Conservation (phyloP, 1,140 invertebrate species). For the Bombus waltoni region DNA sequence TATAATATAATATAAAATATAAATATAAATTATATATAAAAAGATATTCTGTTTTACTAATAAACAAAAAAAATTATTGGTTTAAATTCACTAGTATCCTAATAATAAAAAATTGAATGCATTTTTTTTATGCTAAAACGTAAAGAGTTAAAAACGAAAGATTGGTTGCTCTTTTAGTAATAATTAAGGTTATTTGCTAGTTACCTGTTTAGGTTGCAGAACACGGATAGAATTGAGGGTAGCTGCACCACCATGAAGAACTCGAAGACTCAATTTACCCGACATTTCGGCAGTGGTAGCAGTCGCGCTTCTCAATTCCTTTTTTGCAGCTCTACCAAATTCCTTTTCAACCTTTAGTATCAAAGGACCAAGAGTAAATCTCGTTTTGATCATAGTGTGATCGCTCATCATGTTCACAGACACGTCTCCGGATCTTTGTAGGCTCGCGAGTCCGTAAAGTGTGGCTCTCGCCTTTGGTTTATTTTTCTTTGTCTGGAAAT, state of each 20-base stretch:
- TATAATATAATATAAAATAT: too few species aligned
- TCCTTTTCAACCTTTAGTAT: constrained; percentile 92
- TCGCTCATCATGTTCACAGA: constrained; percentile 90
- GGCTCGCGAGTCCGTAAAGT: constrained; percentile 89
- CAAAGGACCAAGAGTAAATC: constrained; percentile 90
- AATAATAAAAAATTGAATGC: too few species aligned
- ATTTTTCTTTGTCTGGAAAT: constrained; percentile 76
- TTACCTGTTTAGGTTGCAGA: constrained; percentile 92
- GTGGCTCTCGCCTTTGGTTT: constrained; percentile 89
- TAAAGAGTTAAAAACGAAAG: too few species aligned
- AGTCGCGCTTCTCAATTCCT: constrained; percentile 90
- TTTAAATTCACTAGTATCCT: too few species aligned
- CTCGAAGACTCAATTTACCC: constrained; percentile 89
- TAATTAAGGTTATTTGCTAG: neutral
- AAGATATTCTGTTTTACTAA: too few species aligned
- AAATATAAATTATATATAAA: too few species aligned
- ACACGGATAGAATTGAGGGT: constrained; percentile 92
- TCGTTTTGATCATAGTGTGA: constrained; percentile 91
- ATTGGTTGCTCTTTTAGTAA: too few species aligned
- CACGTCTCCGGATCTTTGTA: constrained; percentile 90
- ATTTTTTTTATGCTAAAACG: too few species aligned
- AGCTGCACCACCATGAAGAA: constrained; percentile 89
- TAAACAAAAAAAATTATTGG: too few species aligned
- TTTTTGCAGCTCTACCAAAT: constrained; percentile 89
- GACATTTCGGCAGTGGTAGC: constrained; percentile 93